Evolutionary conservation across 2,888 invertebrate genomes (phyloP).

Genomic region (Papilio elwesi): DNA sequence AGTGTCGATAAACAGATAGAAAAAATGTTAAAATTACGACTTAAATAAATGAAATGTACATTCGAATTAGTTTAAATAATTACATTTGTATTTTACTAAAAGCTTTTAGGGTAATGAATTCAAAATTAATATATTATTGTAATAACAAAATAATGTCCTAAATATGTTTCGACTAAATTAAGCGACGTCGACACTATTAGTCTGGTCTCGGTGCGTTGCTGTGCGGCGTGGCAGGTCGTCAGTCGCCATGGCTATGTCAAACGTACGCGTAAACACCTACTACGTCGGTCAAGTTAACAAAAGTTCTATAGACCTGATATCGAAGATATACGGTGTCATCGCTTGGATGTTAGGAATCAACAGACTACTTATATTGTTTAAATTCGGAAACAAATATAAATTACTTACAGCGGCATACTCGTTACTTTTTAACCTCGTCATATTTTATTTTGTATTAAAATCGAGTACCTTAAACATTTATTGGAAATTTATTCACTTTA

Average conservation of each 20-base stretch:
- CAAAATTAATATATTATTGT: background rate
- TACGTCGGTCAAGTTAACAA: background rate
- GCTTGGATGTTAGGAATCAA: background rate
- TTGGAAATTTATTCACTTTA: background rate
- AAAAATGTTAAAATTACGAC: too few species aligned
- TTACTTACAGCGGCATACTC: background rate
- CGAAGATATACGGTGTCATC: background rate
- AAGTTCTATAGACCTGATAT: background rate
- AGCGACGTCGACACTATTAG: background rate
- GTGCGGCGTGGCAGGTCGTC: background rate
- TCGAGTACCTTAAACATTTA: background rate
- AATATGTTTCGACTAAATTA: background rate
- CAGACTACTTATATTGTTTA: background rate
- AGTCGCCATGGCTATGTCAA: constrained; percentile 10
- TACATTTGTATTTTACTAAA: background rate
- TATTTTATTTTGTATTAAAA: constrained; percentile 2
- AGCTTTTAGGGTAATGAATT: constrained; percentile 8
- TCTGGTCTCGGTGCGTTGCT: background rate
- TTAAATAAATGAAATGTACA: too few species aligned
- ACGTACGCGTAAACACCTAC: background rate
- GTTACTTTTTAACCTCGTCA: background rate
- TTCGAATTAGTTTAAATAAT: too few species aligned
- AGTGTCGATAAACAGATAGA: too few species aligned
- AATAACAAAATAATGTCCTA: background rate
- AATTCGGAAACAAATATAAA: background rate